These are phyloP conservation scores for Drosophila conformis DNA, from an alignment of 2,888 invertebrate genomes.

Conservation along the genomic window DNA sequence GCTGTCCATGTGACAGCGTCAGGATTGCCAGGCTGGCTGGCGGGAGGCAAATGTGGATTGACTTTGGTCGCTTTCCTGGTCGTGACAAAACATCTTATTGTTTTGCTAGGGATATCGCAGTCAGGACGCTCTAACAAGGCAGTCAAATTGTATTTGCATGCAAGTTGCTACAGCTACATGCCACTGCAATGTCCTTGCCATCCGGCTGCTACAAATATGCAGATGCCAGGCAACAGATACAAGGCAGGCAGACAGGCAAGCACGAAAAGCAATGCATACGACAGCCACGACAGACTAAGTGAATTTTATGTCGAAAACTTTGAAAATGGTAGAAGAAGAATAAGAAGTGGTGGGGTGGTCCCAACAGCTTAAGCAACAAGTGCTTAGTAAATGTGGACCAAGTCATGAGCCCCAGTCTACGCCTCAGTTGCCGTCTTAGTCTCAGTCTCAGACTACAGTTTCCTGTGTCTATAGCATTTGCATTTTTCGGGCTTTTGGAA, in stretches of 20 bases:
- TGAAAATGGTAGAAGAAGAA: constrained; percentile 61
- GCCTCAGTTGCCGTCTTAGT: constrained; percentile 1
- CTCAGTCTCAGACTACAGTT: constrained; percentile 9
- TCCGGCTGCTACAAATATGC: constrained; percentile 69
- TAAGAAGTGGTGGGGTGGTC: constrained; percentile 1
- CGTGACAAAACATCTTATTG: constrained; percentile 64
- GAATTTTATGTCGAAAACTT: constrained; percentile 77
- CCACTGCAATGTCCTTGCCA: constrained; percentile 64
- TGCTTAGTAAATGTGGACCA: constrained; percentile 70
- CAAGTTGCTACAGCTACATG: constrained; percentile 65
- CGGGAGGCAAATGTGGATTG: constrained; percentile 6
- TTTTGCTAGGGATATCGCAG: constrained; percentile 57
- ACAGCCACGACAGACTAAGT: constrained; percentile 78
- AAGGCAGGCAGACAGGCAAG: constrained; percentile 31
- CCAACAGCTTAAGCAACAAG: constrained; percentile 65
- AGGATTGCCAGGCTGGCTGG: constrained; percentile 10
- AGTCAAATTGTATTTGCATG: constrained; percentile 78
- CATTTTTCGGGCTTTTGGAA: constrained; percentile 62
- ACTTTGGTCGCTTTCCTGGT: constrained; percentile 31
- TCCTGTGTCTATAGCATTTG: constrained; percentile 52
- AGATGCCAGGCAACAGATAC: constrained; percentile 67
- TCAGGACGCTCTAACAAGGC: constrained; percentile 68
- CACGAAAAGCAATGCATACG: constrained; percentile 66
- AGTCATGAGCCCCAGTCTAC: constrained; percentile 43
- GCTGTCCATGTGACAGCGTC: constrained; percentile 71